Evolutionary conservation across 2,888 invertebrate species (phyloP), one percentile per base, ranked within the genome.

Genomic region (Epinotia ramella): DNA sequence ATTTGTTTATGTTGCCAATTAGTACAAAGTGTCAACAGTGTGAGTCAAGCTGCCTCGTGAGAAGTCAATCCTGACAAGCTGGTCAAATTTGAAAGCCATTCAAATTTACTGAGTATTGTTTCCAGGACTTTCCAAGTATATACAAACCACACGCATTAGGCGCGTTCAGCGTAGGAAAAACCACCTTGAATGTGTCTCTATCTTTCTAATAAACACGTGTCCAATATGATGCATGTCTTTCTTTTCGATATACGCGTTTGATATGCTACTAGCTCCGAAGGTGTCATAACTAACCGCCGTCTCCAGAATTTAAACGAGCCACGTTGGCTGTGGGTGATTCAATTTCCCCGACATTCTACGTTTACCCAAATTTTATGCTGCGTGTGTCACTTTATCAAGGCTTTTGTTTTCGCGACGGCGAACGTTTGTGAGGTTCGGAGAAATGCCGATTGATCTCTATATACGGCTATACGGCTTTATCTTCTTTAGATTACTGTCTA

Each of bases 241-340:
- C 49, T 16, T 46, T 16, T n/a, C 53, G 28, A 66, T 66, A 66
- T 66, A 65, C 65, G 24, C 49, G 49, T 68, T 68, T 68, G 67
- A 68, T 63, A 68, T 68, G 68, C 62, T 67, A 63, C 59, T 73
- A 59, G 66, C 66, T 75, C 73, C 46, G 63, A 66, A 82, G 79
- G 81, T 83, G 81, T 84, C 83, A 85, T 87, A 87, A 87, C 84
- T 85, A 86, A 86, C 81, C 77, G 28, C 77, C 84, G 85, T 83
- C 84, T 84, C 69, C 81, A 77, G 89, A 88, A 89, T 90, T 86
- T 84, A 84, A 89, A 88, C 81, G 83, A 88, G 84, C 84, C 80
- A 84, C 85, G 84, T 85, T 80, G 78, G 80, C 78, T 80, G 79
- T 80, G 84, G 81, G 79, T 80, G 81, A 88, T 86, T 87, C 87